These are phyloP conservation scores for Orthosia cruda DNA, from an alignment of 2,888 invertebrate species.

Conservation along the genomic window DNA sequence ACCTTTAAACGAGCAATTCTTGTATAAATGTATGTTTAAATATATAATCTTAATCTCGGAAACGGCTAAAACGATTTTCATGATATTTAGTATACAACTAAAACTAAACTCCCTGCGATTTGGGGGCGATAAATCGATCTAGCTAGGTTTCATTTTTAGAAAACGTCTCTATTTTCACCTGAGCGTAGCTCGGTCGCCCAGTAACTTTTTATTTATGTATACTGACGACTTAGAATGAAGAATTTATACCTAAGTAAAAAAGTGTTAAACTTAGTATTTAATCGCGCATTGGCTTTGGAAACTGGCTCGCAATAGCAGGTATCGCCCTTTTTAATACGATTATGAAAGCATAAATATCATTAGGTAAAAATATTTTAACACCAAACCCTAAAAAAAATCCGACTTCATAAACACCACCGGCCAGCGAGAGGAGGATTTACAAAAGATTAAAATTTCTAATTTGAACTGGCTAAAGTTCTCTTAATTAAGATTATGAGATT, in stretches of 20 bases:
- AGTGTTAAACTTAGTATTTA: slow-evolving; percentile 4
- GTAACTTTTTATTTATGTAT: background rate
- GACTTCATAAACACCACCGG: slow-evolving; percentile 77
- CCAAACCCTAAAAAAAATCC: slow-evolving; percentile 73
- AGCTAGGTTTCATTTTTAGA: too few relatives aligned
- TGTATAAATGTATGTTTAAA: too few relatives aligned
- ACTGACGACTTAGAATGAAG: background rate
- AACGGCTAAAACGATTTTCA: too few relatives aligned
- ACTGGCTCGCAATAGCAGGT: background rate
- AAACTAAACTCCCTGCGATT: too few relatives aligned
- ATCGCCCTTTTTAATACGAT: background rate
- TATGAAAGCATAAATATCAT: slow-evolving; percentile 43
- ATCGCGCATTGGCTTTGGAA: slow-evolving; percentile 4
- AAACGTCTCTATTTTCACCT: too few relatives aligned
- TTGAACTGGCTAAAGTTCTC: slow-evolving; percentile 86
- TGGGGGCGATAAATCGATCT: too few relatives aligned
- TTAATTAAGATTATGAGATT: slow-evolving; percentile 91
- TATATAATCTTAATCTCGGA: too few relatives aligned
- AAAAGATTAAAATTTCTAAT: slow-evolving; percentile 88
- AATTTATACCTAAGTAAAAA: background rate
- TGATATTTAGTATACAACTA: too few relatives aligned
- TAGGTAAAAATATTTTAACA: slow-evolving; percentile 58
- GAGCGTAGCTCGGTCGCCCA: too few relatives aligned
- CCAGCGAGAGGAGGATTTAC: slow-evolving; percentile 80
- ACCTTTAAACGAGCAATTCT: too few relatives aligned